Evolutionary conservation across 2,888 invertebrate species (phyloP).

Genomic region (Thereva unica): DNA sequence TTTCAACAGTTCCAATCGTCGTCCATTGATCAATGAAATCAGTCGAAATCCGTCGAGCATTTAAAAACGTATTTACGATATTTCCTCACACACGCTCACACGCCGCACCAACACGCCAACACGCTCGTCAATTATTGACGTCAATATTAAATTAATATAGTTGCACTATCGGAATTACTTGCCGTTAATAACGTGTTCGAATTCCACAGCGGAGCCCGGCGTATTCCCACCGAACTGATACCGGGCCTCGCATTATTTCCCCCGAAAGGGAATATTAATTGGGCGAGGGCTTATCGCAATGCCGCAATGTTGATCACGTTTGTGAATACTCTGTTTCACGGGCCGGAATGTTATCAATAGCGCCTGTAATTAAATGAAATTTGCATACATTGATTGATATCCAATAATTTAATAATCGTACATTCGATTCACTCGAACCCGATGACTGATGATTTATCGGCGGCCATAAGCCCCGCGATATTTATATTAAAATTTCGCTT

Average conservation of each 20-base stretch:
- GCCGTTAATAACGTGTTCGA: not conserved
- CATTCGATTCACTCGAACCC: constrained; percentile 25
- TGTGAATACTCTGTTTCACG: constrained; percentile 16
- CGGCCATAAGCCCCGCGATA: not conserved
- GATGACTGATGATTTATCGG: constrained; percentile 17
- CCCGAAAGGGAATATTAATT: constrained; percentile 31
- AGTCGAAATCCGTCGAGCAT: too few species aligned
- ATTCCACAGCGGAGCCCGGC: not conserved
- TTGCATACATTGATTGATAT: constrained; percentile 33
- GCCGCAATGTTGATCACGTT: constrained; percentile 30
- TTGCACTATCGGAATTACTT: too few species aligned
- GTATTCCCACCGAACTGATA: constrained; percentile 27
- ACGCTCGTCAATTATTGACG: too few species aligned
- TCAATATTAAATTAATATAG: too few species aligned
- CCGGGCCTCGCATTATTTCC: constrained; percentile 9
- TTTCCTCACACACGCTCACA: too few species aligned
- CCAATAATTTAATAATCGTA: constrained; percentile 28
- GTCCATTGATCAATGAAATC: too few species aligned
- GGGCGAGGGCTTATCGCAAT: constrained; percentile 22
- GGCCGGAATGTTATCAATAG: constrained; percentile 24
- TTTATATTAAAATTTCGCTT: constrained; percentile 23
- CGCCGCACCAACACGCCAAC: too few species aligned
- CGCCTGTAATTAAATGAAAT: constrained; percentile 33
- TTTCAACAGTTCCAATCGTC: too few species aligned
- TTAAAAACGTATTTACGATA: too few species aligned